Base-by-base conservation (phyloP, 2,888 invertebrate genomes). In the Ceraclea dissimilis region DNA sequence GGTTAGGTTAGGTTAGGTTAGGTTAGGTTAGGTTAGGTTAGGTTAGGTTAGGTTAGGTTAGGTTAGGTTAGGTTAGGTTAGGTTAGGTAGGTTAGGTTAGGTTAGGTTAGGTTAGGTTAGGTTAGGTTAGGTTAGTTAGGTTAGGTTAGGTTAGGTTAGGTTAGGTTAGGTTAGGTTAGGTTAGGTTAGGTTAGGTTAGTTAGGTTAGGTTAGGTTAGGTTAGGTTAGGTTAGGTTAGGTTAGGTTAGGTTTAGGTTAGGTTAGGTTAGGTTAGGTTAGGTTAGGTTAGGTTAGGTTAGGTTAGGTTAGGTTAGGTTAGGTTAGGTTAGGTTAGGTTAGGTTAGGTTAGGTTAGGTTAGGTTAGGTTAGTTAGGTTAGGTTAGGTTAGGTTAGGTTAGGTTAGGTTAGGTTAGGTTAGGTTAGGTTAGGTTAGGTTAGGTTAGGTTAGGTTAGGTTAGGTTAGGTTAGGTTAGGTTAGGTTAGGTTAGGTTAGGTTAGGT, bases 291-390 rank as follows among this genome's bases (percentile, higher is more conserved):
- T 52, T 34, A 55, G 49, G 58, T 54, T 58, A 34, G 31, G 34
- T 51, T 22, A 39, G 55, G 19, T 60, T 62, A 62, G 62, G 62
- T 62, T 62, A 62, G 60, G 62, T 61, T 60, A 62, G 60, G 62
- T 62, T 62, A 62, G 62, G 62, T 62, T 62, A 62, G 62, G 62
- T 62, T 62, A 61, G 62, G 62, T 64, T 63, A 63, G 64, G 63
- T 62, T 63, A 61, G 63, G 63, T 63, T 58, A 52, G 62, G 63
- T 64, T 63, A 63, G 52, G 63, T 64, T 64, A 63, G 59, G 59
- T 57, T 59, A 50, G 57, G 57, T 57, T 52, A 57, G 57, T 57
- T 57, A 57, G 57, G 57, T 57, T 57, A 57, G 54, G 57, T 57
- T 57, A 59, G 59, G 59, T 59, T 59, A 57, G 55, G 60, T 54